Conservation (phyloP, 2,113 vertebrate species). For the Bujurquina vittata region DNA sequence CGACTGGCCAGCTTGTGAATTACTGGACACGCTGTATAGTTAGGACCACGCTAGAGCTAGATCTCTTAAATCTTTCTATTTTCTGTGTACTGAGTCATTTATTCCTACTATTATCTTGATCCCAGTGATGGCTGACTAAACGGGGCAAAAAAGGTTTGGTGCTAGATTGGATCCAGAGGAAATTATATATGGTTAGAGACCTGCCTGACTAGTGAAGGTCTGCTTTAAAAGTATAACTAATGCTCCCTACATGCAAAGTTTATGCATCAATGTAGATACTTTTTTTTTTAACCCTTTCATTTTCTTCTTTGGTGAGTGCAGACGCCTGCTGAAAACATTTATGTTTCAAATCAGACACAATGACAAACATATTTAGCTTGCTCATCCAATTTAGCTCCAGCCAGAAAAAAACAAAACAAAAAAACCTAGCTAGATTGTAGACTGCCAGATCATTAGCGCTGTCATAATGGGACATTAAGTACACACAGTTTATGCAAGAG, state of each 20-base stretch:
- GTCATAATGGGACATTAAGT: neutral
- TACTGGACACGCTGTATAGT: neutral
- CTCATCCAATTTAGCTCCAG: slow-evolving; percentile 3
- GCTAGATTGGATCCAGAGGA: neutral
- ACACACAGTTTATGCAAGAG: neutral
- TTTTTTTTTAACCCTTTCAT: neutral
- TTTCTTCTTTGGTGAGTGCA: neutral
- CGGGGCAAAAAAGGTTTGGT: neutral
- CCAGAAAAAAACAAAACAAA: neutral
- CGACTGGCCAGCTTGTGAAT: neutral
- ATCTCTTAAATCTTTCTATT: neutral
- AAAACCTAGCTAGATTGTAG: neutral
- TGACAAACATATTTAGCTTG: neutral
- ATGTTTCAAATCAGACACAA: neutral
- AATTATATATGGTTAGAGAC: neutral
- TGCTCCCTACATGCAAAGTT: neutral
- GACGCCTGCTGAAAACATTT: neutral
- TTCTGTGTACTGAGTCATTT: neutral
- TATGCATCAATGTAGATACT: neutral
- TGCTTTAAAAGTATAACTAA: neutral
- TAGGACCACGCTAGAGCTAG: neutral
- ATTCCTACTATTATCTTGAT: neutral
- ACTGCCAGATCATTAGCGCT: neutral
- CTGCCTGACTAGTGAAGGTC: neutral
- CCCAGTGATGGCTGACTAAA: neutral